phyloP scores from a whole-genome alignment of 1,140 invertebrate species.

The Oppia nitens region DNA sequence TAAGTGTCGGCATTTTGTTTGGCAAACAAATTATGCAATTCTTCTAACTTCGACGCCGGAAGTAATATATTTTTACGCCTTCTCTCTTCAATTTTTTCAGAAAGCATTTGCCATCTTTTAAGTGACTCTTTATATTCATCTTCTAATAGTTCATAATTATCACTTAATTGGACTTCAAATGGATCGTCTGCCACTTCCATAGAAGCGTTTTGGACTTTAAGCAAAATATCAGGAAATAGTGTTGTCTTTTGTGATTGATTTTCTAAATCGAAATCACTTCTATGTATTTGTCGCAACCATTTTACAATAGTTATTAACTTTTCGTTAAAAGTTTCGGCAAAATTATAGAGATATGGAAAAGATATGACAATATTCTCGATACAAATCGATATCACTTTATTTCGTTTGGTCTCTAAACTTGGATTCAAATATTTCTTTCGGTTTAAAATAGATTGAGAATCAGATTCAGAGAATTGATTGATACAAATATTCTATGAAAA shows the following conservation, averaged over 20 bases:
- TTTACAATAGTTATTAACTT: conserved; percentile 63
- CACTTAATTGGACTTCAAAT: conserved; percentile 86
- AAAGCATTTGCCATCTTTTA: conserved; percentile 73
- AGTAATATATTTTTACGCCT: conserved; percentile 25
- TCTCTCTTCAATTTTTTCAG: conserved; percentile 63
- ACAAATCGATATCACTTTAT: conserved; percentile 30
- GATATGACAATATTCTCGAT: conserved; percentile 51
- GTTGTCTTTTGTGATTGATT: conserved; percentile 21
- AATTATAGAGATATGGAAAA: conserved; percentile 84
- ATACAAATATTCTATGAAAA: background rate
- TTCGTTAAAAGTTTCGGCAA: conserved; percentile 78
- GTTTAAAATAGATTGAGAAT: background rate
- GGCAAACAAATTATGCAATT: conserved; percentile 60
- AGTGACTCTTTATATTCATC: conserved; percentile 91
- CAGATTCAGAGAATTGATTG: background rate
- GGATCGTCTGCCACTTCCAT: conserved; percentile 93
- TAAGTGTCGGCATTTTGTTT: conserved; percentile 89
- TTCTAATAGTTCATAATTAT: conserved; percentile 86
- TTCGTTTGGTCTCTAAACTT: conserved; percentile 23
- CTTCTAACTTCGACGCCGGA: conserved; percentile 43
- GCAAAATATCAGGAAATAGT: conserved; percentile 66
- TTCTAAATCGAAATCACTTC: conserved; percentile 42
- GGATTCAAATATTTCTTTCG: conserved; percentile 3
- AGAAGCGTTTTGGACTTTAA: conserved; percentile 58
- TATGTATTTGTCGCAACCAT: conserved; percentile 73